Evolutionary conservation across 2,797 vertebrate species (phyloP), one percentile per base, ranked within the genome.

Genomic region (Bovichtus diacanthus): DNA sequence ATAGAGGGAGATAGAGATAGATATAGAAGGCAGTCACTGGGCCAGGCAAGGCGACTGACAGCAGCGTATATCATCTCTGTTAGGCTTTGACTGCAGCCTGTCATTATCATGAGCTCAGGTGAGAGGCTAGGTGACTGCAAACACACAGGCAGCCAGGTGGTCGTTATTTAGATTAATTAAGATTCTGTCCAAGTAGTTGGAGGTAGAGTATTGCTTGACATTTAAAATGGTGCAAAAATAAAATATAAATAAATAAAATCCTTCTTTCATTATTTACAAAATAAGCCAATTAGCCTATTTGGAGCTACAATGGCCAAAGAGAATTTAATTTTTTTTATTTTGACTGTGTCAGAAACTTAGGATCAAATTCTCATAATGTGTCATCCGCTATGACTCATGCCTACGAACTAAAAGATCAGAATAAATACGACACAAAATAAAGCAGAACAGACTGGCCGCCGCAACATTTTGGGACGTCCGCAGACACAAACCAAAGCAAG

Each of bases 81-180:
- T 60, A 41, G 55, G 55, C 60, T 70, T 66, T 80, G 12, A 84
- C 41, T 69, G 25, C 29, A 21, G 36, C 49, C 13, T 70, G 36
- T 84, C 43, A 51, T 51, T 78, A 70, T 31, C 66, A 21, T 70
- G 68, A 58, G 56, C 34, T 75, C 61, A 70, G 68, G 65, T 76
- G 67, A 75, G 21, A 59, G 39, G 55, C 27, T 50, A 74, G 58
- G 67, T 75, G 71, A 75, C 29, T 43, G 44, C 4, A 63, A 38
- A 63, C 31, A 23, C 31, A 29, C 27, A 65, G 34, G 4, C 47
- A 50, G 55, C 44, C 47, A 29, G 19, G 23, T 12, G 38, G 34
- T 25, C 15, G 0, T 2, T 27, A 44, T 49, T 62, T 3, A 78
- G 51, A 50, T 58, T 2, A 61, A 67, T 36, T 6, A 60, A 29